A percentile compares a stretch with the other conserved stretches of the same genome.
Evolutionary conservation across 2,888 invertebrate species (phyloP).

Genomic region (Cephus rjabovi): DNA sequence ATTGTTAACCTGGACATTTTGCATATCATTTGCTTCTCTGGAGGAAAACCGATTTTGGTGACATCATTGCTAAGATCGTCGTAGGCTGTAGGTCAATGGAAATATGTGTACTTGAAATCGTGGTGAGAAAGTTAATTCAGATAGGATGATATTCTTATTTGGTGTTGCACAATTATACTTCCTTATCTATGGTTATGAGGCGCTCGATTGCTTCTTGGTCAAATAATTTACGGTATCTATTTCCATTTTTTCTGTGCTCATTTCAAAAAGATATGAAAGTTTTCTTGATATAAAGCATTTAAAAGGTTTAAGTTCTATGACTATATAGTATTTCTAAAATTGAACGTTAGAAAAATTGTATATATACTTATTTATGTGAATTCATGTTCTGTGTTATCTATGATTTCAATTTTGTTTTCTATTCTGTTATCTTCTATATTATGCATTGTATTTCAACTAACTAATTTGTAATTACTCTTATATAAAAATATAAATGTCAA

Average conservation of each 20-base stretch:
- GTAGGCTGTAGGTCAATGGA: constrained; percentile 25
- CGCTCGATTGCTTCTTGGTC: neutral
- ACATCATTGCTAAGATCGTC: constrained; percentile 8
- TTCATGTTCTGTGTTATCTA: neutral
- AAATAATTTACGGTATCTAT: neutral
- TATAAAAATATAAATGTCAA: neutral
- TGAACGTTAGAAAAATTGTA: too few relatives aligned
- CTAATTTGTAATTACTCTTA: neutral
- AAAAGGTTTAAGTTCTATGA: too few relatives aligned
- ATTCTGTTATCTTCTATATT: neutral
- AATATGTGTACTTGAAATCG: constrained; percentile 9
- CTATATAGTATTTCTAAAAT: too few relatives aligned
- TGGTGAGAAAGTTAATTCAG: neutral
- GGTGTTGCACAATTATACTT: neutral
- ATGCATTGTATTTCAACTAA: neutral
- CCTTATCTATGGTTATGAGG: neutral
- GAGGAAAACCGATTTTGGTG: constrained; percentile 12
- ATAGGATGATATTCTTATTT: neutral
- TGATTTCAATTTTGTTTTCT: constrained; percentile 5
- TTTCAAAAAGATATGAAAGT: too few relatives aligned
- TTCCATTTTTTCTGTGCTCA: too few relatives aligned
- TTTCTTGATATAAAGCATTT: too few relatives aligned
- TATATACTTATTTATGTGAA: too few relatives aligned
- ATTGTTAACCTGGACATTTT: constrained; percentile 42
- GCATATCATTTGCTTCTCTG: constrained; percentile 7